Evolutionary conservation across 2,797 vertebrate species (phyloP), one percentile per base, ranked within the genome.

Genomic region (Mormyrops boulengeri): DNA sequence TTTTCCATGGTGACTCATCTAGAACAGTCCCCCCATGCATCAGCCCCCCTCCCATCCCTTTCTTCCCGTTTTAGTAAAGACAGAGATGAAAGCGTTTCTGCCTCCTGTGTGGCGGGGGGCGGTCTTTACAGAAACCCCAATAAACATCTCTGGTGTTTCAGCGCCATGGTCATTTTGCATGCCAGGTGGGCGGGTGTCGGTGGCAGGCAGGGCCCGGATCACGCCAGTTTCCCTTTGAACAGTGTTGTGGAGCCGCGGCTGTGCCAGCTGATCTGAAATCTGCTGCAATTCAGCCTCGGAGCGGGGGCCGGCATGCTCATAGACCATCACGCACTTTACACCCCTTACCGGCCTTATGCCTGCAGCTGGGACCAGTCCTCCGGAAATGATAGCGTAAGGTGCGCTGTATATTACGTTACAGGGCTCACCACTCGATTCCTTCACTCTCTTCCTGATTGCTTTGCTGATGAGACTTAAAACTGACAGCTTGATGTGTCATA

Each of bases 211-310:
- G 73, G 47, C 44, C 26, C 30, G 14, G 53, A 84, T 92, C 92
- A 93, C 89, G 92, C 92, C 89, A 93, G 89, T 90, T 90, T 55
- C 89, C 88, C 87, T 88, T 92, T 92, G 90, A 92, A 88, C 91
- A 91, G 92, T 89, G 90, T 88, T 88, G 92, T 85, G 91, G 92
- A 93, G 91, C 77, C 88, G 90, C 84, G 11, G 2, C 30, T 3
- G 1, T 7, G 73, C 73, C 73, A n/a, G 38, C 73, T n/a, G 38
- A 80, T 30, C 73, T 19, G 34, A 80, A 44, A 44, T 14, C 14
- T 14, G 69, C 1, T 4, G 69, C 5, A 17, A 17, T 41, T 77
- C 34, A 41, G 73, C 38, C 34, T 44, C 11, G 4, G 73, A 11
- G 34, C 0, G 12, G 69, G 34, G 69, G 14, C 0, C 60, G 2